Base-by-base conservation (phyloP, 2,888 invertebrate species). In the Ommatoiulus sabulosus region DNA sequence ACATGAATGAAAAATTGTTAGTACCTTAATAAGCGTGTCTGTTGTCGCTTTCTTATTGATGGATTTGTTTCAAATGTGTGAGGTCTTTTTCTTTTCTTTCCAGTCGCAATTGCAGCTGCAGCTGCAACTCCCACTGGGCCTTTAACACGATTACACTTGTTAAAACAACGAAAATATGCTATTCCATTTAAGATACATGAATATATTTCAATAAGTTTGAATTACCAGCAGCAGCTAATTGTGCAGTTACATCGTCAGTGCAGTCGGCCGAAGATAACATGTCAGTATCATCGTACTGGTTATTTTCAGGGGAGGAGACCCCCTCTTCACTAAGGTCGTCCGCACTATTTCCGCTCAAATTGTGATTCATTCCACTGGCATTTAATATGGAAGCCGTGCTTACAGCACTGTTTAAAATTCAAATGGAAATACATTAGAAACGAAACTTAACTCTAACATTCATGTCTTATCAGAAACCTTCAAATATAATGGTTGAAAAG, bases 41-140 rank as follows among this genome's bases (percentile, higher is more conserved):
- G 98, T 93, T 98, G 98, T 88, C 98, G 94, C 93, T 98, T 98
- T 91, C 98, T 94, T 91, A 98, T 97, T 72, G 98, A 98, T 2
- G 98, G 98, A 94, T 98, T 98, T 88, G 98, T 98, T 93, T 99
- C 98, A 93, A 98, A 98, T 89, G 97, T 97, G 93, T 98, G 98
- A 80, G 98, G 97, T 91, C 98, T 94, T 94, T 98, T 98, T 91
- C 98, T 95, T 92, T 98, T 98, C 93, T 98, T 98, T 0, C 97
- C 97, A 4, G 98, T 98, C 43, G 97, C 97, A 91, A 98, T 98
- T 84, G 98, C 98, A 84, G 98, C 98, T 4, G 98, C 98, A 4
- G 98, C 98, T 35, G 98, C 98, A 93, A 98, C 97, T 86, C 98
- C 98, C 89, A 98, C 96, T 15, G 98, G 98, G 89, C 97, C 97